A percentile compares a stretch with the other conserved stretches of the same genome.
phyloP scores from a whole-genome alignment of 2,888 invertebrate genomes.

The Stenolophus ochropezus region DNA sequence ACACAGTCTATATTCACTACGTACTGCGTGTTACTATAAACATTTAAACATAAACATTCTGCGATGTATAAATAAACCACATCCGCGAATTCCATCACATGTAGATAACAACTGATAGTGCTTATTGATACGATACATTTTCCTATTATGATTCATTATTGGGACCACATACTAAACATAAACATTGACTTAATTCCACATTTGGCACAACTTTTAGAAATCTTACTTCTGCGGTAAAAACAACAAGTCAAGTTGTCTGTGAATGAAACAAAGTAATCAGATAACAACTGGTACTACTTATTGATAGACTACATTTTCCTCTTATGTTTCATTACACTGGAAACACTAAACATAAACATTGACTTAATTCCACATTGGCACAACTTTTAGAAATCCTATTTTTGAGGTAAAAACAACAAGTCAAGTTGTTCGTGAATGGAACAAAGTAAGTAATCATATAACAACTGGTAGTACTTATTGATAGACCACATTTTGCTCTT shows the following conservation, averaged over 20 bases:
- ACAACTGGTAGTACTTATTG: slow-evolving; percentile 11
- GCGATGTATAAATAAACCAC: not conserved
- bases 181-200: too few species aligned
- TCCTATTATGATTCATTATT: slow-evolving; percentile 31
- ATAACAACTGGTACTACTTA: too few species aligned
- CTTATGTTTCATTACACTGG: too few species aligned
- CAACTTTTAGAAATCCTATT: too few species aligned
- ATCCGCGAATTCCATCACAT: slow-evolving; percentile 2
- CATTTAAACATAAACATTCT: slow-evolving; percentile 14
- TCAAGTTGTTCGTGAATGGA: not conserved
- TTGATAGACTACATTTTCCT: too few species aligned
- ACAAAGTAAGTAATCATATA: too few species aligned
- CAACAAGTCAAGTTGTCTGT: slow-evolving; percentile 2
- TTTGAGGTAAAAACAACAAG: too few species aligned
- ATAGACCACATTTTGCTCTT: not conserved
- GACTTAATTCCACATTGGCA: too few species aligned
- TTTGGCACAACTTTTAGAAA: too few species aligned
- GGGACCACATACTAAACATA: not conserved
- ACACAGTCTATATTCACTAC: not conserved
- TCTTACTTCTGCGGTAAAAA: slow-evolving; percentile 1
- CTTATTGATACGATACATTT: not conserved
- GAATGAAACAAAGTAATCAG: slow-evolving; percentile 25
- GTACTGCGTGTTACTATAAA: too few species aligned
- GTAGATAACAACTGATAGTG: slow-evolving; percentile 11
- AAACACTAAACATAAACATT: too few species aligned